Evolutionary conservation across 2,888 invertebrate genomes (phyloP), one percentile per base, ranked within the genome.

Genomic region (Coelopa pilipes): DNA sequence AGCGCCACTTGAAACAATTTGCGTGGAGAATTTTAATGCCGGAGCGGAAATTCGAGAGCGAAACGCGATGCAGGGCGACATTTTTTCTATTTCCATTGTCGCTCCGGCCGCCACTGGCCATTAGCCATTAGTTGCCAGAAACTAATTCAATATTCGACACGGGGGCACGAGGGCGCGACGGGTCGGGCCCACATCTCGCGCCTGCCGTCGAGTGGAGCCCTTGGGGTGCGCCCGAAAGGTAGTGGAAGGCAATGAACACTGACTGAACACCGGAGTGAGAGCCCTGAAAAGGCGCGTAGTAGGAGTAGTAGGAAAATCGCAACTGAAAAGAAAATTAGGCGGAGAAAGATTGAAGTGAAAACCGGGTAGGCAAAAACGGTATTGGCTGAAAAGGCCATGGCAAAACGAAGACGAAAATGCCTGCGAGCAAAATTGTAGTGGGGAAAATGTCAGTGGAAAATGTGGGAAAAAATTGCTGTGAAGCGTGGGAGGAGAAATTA

Each of bases 101-200:
- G 12, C 19, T 4, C 1, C 55, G 1, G 55, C 19, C 55, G 19
- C 17, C 3, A 59, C 57, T 59, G 17, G 55, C 68, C 68, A 46
- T 50, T 68, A 68, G 55, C 59, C 70, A 53, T 70, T 70, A 70
- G 70, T 70, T 62, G 53, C 70, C 62, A 47, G 46, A n/a, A 70
- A 70, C 70, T 62, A 70, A 70, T 70, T 70, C 50, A 70, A 63
- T 70, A 62, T 70, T 70, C 62, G 53, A 17, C 50, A 62, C 62
- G 34, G 34, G 55, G n/a, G 55, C 45, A 17, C 53, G 55, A 60
- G 70, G 70, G 62, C 70, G 47, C n/a, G n/a, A 65, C 45, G 49
- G 57, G 45, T 19, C 49, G 17, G 62, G 13, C 62, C 24, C 49
- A 62, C 45, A 19, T 62, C 62, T 70, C 47, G 19, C 17, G 45